These are phyloP conservation scores for Ophioderma brevispina DNA, from an alignment of 35 echinoderm and acorn worm species.

Conservation along the genomic window DNA sequence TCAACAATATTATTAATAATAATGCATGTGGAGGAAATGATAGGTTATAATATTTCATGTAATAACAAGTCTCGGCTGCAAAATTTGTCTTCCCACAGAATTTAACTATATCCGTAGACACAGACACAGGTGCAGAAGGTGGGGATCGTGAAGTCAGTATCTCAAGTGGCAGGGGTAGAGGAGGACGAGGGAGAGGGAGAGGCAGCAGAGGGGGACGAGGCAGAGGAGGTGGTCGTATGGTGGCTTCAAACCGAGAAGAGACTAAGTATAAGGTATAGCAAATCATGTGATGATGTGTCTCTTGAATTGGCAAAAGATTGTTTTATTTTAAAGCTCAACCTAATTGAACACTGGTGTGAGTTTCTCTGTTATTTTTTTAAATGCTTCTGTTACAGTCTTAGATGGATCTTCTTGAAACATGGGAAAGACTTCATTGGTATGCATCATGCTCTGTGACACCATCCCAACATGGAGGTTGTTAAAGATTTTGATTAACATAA, in stretches of 20 bases:
- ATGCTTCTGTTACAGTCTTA: no score
- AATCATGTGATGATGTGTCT: no score
- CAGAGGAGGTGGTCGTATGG: slow-evolving; percentile 28
- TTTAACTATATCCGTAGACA: slow-evolving; percentile 43
- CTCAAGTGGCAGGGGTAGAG: slow-evolving; percentile 52
- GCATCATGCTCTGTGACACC: no score
- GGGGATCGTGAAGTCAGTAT: background rate
- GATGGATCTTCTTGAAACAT: no score
- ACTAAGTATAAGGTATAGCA: slow-evolving; percentile 35
- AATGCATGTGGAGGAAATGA: background rate
- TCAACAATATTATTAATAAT: slow-evolving; percentile 4
- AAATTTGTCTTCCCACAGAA: slow-evolving; percentile 29
- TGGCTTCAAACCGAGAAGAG: slow-evolving; percentile 48
- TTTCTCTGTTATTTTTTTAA: no score
- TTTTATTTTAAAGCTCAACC: background rate
- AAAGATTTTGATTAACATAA: no score
- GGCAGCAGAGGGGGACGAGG: slow-evolving; percentile 54
- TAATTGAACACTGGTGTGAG: no score
- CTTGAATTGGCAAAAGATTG: no score
- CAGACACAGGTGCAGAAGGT: background rate
- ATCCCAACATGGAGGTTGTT: no score
- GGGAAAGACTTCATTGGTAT: no score
- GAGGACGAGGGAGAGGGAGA: slow-evolving; percentile 50
- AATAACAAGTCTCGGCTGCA: no score
- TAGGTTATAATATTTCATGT: no score